A percentile compares a stretch with the other conserved stretches of the same genome.
Evolutionary conservation across 1,140 invertebrate species (phyloP).

Genomic region (Drosophila insularis): DNA sequence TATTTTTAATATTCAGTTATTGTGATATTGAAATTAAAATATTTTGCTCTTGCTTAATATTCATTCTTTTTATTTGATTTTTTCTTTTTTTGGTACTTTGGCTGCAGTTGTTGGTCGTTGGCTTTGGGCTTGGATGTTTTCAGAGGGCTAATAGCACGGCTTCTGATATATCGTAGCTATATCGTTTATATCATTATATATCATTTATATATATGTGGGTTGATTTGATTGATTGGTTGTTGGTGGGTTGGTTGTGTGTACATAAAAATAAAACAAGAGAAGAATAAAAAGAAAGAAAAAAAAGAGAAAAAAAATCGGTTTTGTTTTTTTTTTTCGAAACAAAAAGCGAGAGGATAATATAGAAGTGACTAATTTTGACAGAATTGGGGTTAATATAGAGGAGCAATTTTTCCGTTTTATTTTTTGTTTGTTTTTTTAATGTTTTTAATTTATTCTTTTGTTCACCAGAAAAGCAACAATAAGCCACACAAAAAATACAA

Average conservation of each 20-base stretch:
- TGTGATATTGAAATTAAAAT: conserved; percentile 7
- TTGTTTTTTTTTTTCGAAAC: conserved; percentile 46
- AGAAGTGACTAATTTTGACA: neutral
- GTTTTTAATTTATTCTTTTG: neutral
- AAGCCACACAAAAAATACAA: conserved; percentile 31
- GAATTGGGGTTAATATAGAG: conserved; percentile 10
- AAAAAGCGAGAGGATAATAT: conserved; percentile 19
- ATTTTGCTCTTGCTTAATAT: conserved; percentile 17
- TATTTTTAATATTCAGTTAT: conserved; percentile 18
- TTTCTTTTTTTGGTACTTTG: conserved; percentile 70
- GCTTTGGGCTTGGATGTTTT: conserved; percentile 27
- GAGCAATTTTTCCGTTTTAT: neutral
- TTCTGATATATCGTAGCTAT: conserved; percentile 82
- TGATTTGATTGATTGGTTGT: conserved; percentile 55
- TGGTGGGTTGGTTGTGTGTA: conserved; percentile 73
- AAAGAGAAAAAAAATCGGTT: conserved; percentile 70
- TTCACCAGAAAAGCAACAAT: conserved; percentile 27
- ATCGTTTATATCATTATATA: conserved; percentile 11
- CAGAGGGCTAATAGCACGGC: conserved; percentile 80
- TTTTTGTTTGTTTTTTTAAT: neutral
- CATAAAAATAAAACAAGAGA: conserved; percentile 80
- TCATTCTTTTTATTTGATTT: conserved; percentile 17
- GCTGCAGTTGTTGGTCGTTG: conserved; percentile 58
- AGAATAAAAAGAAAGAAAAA: conserved; percentile 67
- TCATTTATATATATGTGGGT: conserved; percentile 23